Base-by-base conservation (phyloP, 2,113 vertebrate genomes). In the Pelusios castaneus region DNA sequence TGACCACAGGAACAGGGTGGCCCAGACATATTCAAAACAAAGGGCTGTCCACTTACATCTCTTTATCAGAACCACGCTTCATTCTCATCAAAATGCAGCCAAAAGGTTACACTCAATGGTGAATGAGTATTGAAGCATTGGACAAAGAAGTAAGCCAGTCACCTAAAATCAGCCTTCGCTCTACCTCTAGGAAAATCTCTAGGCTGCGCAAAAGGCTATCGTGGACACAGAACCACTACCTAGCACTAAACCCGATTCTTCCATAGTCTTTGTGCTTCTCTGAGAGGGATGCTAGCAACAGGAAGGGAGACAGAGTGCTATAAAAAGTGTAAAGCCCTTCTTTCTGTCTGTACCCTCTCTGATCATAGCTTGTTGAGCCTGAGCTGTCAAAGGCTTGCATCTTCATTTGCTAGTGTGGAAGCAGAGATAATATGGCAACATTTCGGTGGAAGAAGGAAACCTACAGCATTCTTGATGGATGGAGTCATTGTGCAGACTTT, bases 1-100 rank as follows among this genome's bases (percentile, higher is more conserved):
- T 31, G 88, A 89, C 96, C 82, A 89, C 49, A 77, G 93, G 80
- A 84, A 97, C 81, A 94, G 95, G 97, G 95, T 96, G 96, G 93
- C 95, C 96, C 91, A 63, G 1, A 90, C 84, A 85, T 4, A 54
- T 11, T 56, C 38, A 54, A 56, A 41, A 56, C 80, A 56, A 4
- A 43, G 29, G 58, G 63, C 3, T 47, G 21, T 31, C 34, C 89
- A 79, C 34, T 24, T 55, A 47, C n/a, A 25, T 34, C 8, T 17
- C 41, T 83, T 25, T 14, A 24, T 21, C n/a, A 81, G 31, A 38
- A 63, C 49, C 38, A 60, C 55, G 54, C 45, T 80, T 83, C 31
- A 81, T 12, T 70, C 19, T 22, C 78, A 78, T 84, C 83, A 25
- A 63, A 63, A 63, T 16, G 13, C 82, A 76, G 80, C 54, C 73